Conservation (phyloP, 2,797 vertebrate genomes). For the Scomberomorus guttatus region DNA sequence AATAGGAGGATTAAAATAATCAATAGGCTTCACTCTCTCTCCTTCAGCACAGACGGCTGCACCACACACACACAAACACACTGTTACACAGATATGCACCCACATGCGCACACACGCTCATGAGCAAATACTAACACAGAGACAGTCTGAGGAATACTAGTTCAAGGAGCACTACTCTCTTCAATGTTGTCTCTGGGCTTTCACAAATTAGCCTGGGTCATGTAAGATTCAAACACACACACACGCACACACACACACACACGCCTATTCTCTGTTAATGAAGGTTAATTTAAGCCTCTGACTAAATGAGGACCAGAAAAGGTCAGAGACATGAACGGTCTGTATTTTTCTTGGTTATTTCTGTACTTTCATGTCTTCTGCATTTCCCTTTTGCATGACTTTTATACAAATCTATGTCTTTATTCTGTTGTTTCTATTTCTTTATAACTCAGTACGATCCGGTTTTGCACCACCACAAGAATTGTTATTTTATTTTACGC, state of each 20-base stretch:
- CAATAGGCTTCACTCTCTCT: conserved; percentile 82
- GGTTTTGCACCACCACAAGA: background rate
- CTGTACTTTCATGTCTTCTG: conserved; percentile 17
- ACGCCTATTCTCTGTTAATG: conserved; percentile 62
- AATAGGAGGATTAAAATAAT: conserved; percentile 88
- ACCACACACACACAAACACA: conserved; percentile 42
- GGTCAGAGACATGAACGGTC: conserved; percentile 66
- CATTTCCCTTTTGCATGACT: conserved; percentile 9
- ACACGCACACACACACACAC: conserved; percentile 34
- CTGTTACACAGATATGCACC: conserved; percentile 14
- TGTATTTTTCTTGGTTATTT: conserved; percentile 45
- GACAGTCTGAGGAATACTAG: conserved; percentile 67
- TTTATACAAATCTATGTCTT: background rate
- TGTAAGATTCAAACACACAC: conserved; percentile 39
- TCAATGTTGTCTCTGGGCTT: conserved; percentile 66
- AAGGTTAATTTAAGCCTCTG: conserved; percentile 72
- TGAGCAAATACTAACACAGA: conserved; percentile 67
- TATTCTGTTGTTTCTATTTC: too few species aligned
- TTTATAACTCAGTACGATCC: background rate
- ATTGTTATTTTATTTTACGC: too few species aligned
- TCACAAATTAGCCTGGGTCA: conserved; percentile 67
- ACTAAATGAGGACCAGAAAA: conserved; percentile 73
- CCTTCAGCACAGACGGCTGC: conserved; percentile 61
- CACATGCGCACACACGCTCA: conserved; percentile 36
- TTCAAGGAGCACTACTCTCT: conserved; percentile 66